Conservation (phyloP, 2,797 vertebrate genomes). For the Chiloscyllium punctatum region DNA sequence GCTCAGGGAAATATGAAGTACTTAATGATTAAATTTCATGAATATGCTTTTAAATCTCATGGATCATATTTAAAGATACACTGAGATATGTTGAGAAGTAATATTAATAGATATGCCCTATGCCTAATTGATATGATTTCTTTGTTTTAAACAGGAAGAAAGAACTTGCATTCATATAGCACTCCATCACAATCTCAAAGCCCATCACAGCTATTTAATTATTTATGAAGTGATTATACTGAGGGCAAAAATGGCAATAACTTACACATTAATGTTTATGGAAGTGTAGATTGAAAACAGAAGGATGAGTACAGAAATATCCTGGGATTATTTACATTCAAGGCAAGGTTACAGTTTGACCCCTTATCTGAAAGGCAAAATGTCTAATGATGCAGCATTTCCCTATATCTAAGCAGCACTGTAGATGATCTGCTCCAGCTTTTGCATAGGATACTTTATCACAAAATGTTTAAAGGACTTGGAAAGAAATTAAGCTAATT, state of each 20-base stretch:
- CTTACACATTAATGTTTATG: background rate
- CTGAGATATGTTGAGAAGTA: background rate
- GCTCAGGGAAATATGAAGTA: background rate
- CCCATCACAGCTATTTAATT: background rate
- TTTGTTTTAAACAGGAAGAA: background rate
- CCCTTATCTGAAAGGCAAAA: background rate
- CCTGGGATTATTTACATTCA: background rate
- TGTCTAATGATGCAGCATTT: background rate
- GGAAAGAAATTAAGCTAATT: background rate
- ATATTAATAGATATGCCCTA: background rate
- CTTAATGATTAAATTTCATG: background rate
- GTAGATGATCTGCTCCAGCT: background rate
- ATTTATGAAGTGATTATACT: background rate
- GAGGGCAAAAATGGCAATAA: background rate
- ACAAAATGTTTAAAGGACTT: background rate
- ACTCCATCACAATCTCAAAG: background rate
- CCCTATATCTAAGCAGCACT: background rate
- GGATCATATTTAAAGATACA: background rate
- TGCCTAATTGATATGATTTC: background rate
- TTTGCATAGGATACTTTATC: background rate
- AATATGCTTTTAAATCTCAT: background rate
- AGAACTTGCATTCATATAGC: too few species aligned
- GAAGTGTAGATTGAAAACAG: background rate
- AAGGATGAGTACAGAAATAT: background rate
- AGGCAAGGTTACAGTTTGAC: background rate